Conservation (phyloP, 1,140 invertebrate genomes). For the Calliopsis andreniformis region DNA sequence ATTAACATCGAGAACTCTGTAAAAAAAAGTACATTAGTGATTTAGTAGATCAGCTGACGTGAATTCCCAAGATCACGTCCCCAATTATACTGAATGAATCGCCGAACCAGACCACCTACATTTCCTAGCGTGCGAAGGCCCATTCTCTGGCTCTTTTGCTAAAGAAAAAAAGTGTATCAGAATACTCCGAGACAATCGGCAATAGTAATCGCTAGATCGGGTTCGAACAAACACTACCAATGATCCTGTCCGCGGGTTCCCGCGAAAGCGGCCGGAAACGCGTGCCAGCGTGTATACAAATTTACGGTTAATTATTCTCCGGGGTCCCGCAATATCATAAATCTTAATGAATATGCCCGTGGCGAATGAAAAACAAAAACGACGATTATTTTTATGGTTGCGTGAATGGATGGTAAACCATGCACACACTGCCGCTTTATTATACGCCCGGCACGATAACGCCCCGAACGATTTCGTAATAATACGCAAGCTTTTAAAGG, state of each 20-base stretch:
- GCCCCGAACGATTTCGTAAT: slow-evolving; percentile 14
- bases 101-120: too few species aligned
- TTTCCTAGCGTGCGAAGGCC: too few species aligned
- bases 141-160: too few species aligned
- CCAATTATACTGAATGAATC: too few species aligned
- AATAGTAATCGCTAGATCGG: neutral
- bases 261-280: neutral
- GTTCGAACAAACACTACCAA: slow-evolving; percentile 10
- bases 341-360: slow-evolving; percentile 64
- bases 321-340: slow-evolving; percentile 68
- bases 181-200: neutral
- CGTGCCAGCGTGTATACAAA: slow-evolving; percentile 29
- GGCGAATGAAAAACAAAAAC: slow-evolving; percentile 47
- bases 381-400: slow-evolving; percentile 42
- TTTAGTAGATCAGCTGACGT: too few species aligned
- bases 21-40: too few species aligned
- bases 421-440: slow-evolving; percentile 1
- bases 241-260: slow-evolving; percentile 13
- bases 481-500: slow-evolving; percentile 14
- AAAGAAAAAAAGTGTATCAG: too few species aligned
- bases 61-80: too few species aligned
- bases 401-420: slow-evolving; percentile 35
- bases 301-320: slow-evolving; percentile 67
- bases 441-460: slow-evolving; percentile 18
- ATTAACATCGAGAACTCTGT: too few species aligned